Base-by-base conservation (phyloP, 1,140 invertebrate genomes). In the Neodiprion pinetum region DNA sequence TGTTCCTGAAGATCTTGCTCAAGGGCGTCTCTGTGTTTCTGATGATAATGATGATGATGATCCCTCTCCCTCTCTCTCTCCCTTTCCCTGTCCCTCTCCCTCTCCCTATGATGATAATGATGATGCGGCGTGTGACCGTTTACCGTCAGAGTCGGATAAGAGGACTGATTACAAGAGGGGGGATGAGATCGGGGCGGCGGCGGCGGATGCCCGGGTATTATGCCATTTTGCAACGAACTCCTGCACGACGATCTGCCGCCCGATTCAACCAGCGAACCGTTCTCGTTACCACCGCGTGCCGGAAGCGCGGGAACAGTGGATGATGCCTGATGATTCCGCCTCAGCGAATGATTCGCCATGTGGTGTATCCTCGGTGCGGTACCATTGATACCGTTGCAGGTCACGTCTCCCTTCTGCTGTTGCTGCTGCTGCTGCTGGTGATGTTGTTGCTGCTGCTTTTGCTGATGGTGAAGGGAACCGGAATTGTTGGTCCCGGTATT, bases 81-180 rank as follows among this genome's bases (percentile, higher is more conserved):
- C 17, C 78, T 66, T 14, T 74, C 72, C 40, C 72, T 72, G 10
- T 79, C 77, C 8, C 75, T 71, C 12, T 76, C 78, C 12, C 76
- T 66, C 53, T 82, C 79, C 53, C 53, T 61, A 12, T 83, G 83
- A 74, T 84, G 81, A 49, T 85, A 84, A 65, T 86, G 82, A 74
- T 85, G 82, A 9, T 77, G 61, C 9, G 50, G 71, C 1, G 76
- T 78, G 75, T 85, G 80, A 23, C 82, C 82, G 74, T 85, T 85
- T 28, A 85, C 79, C 3, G 84, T 82, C 71, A 86, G 70, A 4
- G 85, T 86, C 2, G 85, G 85, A 28, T 86, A 84, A 3, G 82
- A 80, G 9, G 82, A 84, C 47, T 86, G 83, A 47, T 78, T 75
- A 74, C 81, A 84, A 4, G 78, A 73, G 11, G 79, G 68, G 48